phyloP scores from a whole-genome alignment of 1,140 invertebrate species.

The Drosophila prosaltans region DNA sequence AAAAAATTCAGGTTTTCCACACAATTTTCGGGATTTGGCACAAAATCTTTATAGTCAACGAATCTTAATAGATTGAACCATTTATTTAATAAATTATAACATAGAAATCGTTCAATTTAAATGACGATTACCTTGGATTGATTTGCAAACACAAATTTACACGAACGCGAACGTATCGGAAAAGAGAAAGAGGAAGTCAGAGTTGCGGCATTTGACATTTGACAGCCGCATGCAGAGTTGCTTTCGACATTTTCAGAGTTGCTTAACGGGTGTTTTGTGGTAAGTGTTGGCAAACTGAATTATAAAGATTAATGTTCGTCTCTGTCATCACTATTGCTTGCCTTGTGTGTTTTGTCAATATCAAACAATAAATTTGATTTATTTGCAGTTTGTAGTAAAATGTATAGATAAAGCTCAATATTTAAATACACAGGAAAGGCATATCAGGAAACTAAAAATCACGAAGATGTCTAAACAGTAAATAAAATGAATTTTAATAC shows the following conservation, averaged over 20 bases:
- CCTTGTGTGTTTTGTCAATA: background rate
- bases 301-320: background rate
- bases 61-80: conserved; percentile 5
- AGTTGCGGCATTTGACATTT: conserved; percentile 67
- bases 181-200: conserved; percentile 77
- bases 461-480: conserved; percentile 76
- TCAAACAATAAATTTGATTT: background rate
- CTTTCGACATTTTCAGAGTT: conserved; percentile 29
- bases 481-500: conserved; percentile 27
- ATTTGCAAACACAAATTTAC: conserved; percentile 82
- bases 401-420: background rate
- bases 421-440: background rate
- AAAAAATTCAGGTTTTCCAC: conserved; percentile 41
- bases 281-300: conserved; percentile 12
- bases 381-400: background rate
- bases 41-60: conserved; percentile 33
- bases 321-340: background rate
- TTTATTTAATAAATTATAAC: conserved; percentile 27
- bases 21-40: conserved; percentile 48
- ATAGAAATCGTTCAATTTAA: conserved; percentile 43
- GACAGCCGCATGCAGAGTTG: conserved; percentile 53
- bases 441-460: background rate
- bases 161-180: conserved; percentile 83
- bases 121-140: conserved; percentile 82
- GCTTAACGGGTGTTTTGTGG: background rate